These are phyloP conservation scores for Shargacucullia verbasci DNA, from an alignment of 2,888 invertebrate genomes.

Conservation along the genomic window DNA sequence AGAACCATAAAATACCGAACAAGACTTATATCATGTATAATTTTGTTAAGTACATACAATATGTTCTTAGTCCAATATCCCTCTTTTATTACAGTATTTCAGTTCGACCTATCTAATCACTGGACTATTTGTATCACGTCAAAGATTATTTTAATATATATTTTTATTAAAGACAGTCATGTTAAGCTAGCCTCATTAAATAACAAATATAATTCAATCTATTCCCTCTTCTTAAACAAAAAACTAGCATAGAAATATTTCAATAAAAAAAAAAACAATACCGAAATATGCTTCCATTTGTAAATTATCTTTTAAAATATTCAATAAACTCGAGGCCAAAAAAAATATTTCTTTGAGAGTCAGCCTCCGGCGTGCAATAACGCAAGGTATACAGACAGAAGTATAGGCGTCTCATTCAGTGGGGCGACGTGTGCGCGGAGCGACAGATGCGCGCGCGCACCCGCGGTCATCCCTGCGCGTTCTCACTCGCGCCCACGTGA, in stretches of 20 bases:
- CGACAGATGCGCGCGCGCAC: conserved; percentile 15
- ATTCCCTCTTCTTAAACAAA: conserved; percentile 5
- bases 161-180: conserved; percentile 8
- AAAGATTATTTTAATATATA: not conserved
- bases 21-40: no score
- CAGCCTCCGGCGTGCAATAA: not conserved
- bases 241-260: conserved; percentile 8
- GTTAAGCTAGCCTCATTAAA: conserved; percentile 28
- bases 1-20: no score
- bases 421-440: not conserved
- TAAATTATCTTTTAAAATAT: not conserved
- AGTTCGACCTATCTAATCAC: no score
- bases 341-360: not conserved
- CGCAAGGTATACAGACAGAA: conserved; percentile 3
- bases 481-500: conserved; percentile 71
- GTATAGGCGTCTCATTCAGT: conserved; percentile 24
- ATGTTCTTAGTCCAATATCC: no score
- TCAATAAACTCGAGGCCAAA: no score
- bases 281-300: not conserved
- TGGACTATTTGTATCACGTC: no score
- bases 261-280: not conserved
- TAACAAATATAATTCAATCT: conserved; percentile 16
- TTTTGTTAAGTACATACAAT: no score
- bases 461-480: conserved; percentile 58
- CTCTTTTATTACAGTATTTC: no score